A percentile compares a stretch with the other conserved stretches of the same genome.
phyloP scores from a whole-genome alignment of 2,113 vertebrate genomes.

The Nycticebus coucang region DNA sequence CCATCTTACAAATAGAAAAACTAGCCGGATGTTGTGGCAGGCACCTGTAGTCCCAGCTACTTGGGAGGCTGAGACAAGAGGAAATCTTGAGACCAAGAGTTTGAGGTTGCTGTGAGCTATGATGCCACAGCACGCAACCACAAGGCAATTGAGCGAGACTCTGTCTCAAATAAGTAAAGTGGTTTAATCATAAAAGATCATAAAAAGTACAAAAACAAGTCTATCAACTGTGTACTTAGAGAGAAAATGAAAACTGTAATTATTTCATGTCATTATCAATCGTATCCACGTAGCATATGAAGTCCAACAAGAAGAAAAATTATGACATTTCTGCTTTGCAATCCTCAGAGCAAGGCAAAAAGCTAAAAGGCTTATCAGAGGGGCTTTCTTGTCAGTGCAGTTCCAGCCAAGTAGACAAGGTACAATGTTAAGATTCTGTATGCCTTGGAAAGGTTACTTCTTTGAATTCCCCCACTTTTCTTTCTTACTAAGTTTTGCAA shows the following conservation, averaged over 20 bases:
- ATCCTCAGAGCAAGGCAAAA: background rate
- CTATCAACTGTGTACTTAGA: background rate
- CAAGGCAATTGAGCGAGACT: too few relatives aligned
- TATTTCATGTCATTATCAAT: background rate
- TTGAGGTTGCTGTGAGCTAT: too few relatives aligned
- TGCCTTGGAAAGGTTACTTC: fast-evolving
- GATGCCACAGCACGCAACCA: too few relatives aligned
- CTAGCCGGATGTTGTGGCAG: too few relatives aligned
- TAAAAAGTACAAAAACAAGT: background rate
- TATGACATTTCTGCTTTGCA: background rate
- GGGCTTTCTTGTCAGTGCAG: background rate
- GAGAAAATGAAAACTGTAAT: background rate
- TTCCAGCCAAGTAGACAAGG: background rate
- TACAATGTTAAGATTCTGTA: background rate
- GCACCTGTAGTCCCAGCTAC: too few relatives aligned
- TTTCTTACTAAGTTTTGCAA: background rate
- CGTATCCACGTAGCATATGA: background rate
- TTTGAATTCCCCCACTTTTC: background rate
- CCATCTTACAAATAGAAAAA: too few relatives aligned
- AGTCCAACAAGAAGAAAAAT: background rate
- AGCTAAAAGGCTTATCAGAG: background rate
- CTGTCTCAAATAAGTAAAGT: too few relatives aligned
- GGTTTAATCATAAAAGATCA: background rate
- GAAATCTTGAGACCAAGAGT: too few relatives aligned
- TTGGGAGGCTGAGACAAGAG: too few relatives aligned